Evolutionary conservation across 2,888 invertebrate genomes (phyloP), one percentile per base, ranked within the genome.

Genomic region (Thera obeliscata): DNA sequence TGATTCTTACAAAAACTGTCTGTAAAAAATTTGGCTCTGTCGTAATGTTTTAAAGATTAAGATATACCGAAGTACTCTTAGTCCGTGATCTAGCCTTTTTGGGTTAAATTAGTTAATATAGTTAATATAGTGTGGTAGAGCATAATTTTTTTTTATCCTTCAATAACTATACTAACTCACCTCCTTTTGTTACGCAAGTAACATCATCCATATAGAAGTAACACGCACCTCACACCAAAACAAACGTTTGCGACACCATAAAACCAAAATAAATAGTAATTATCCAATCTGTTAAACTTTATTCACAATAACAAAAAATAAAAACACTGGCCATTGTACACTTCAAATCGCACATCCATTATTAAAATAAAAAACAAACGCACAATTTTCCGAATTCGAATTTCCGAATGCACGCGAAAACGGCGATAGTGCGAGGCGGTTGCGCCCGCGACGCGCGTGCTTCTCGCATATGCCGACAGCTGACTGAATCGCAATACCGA

Each of bases 381-480:
- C 60, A 56, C 55, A 33, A 61, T 64, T 72, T 72, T 68, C 61
- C 46, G 60, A 70, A 69, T 64, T 69, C 61, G 66, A 66, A 71
- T 68, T 64, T 67, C 48, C 50, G 64, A 68, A 67, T 79, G 78
- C 85, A 87, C 89, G 88, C 89, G 88, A 86, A 86, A 83, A 78
- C 76, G 75, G n/a, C 78, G 76, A 77, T 72, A 78, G 74, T 74
- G 74, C 74, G 81, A 76, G 74, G 72, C 72, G 76, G 81, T 73
- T 89, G 92, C 91, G 92, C 93, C 90, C 89, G 89, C 91, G 87
- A 85, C 89, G 88, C 88, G 82, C 93, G 91, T 91, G 87, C 89
- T 85, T 79, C 83, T 84, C 83, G 83, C 90, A 87, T 91, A 79
- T 86, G 90, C 89, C 88, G 87, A 88, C 92, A 92, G 91, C 92